Evolutionary conservation across 1,140 invertebrate genomes (phyloP), one percentile per base, ranked within the genome.

Genomic region (Trichonephila inaurata): DNA sequence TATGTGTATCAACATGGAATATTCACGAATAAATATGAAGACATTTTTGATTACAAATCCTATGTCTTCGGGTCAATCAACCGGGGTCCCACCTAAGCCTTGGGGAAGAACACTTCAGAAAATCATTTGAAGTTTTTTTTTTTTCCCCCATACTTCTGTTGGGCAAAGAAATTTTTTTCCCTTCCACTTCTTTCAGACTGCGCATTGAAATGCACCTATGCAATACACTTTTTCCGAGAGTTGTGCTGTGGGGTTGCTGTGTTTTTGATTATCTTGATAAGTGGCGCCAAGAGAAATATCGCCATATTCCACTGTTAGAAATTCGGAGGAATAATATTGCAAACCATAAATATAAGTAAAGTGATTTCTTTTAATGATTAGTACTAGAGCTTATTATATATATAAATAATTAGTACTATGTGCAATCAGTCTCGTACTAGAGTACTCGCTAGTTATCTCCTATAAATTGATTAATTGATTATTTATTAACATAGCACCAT

Each of bases 31-130:
- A 92, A 81, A 81, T 83, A 93, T 60, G 58, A 82, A 64, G 69
- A 93, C 85, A 64, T 81, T 93, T 85, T 88, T 93, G 85, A 64
- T 88, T 77, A 93, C 88, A 66, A 58, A 44, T 93, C 66, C 86
- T n/a, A 44, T 89, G 66, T 87, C 89, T 94, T 86, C 69, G 66
- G 92, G 92, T 93, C 92, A 87, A 18, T 93, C 85, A 93, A 88
- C 92, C 33, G 69, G 8, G 33, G 92, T 24, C 66, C 92, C 92
- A 93, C 92, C 92, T 93, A 28, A 81, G 19, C 92, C 92, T 81
- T 14, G 85, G 92, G 77, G 81, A 85, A 83, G 81, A 77, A 40
- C 72, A 7, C 33, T 77, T 77, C 72, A 77, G 18, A 77, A 77
- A 77, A 77, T 24, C 7, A 51, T 51, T 51, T 10, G 51, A 51